Conservation (phyloP, 1,140 invertebrate species). For the Glomeris maerens region DNA sequence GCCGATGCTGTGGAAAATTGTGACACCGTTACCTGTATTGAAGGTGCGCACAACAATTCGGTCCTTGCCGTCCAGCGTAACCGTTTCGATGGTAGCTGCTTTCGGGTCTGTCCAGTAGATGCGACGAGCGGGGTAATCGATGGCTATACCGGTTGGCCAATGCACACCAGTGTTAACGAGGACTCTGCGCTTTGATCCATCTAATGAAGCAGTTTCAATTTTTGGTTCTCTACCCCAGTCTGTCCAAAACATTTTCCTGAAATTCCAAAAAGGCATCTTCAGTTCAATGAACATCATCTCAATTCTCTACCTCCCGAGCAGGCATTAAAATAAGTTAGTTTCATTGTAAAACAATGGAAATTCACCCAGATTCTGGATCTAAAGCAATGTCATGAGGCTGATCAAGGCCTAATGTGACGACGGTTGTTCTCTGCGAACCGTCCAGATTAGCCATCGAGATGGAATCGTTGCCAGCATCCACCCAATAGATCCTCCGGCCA, state of each 20-base stretch:
- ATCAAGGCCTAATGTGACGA: slow-evolving; percentile 42
- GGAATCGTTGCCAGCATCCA: slow-evolving; percentile 44
- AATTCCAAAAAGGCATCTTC: slow-evolving; percentile 4
- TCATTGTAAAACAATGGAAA: slow-evolving; percentile 11
- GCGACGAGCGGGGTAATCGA: slow-evolving; percentile 47
- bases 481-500: slow-evolving; percentile 53
- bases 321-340: background rate
- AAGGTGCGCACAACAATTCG: slow-evolving; percentile 43
- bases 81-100: slow-evolving; percentile 55
- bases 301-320: background rate
- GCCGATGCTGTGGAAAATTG: slow-evolving; percentile 5
- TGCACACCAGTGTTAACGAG: slow-evolving; percentile 42
- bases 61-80: slow-evolving; percentile 56
- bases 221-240: slow-evolving; percentile 30
- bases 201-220: slow-evolving; percentile 51
- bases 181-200: slow-evolving; percentile 42
- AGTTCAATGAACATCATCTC: background rate
- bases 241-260: slow-evolving; percentile 32
- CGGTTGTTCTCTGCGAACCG: slow-evolving; percentile 37
- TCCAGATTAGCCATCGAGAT: slow-evolving; percentile 46
- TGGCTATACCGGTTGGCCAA: slow-evolving; percentile 49
- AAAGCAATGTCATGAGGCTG: slow-evolving; percentile 50
- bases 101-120: slow-evolving; percentile 65
- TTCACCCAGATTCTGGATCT: slow-evolving; percentile 46
- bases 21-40: slow-evolving; percentile 26